These are phyloP conservation scores for Centropyge bicolor DNA, from an alignment of 2,797 vertebrate species.

Conservation along the genomic window DNA sequence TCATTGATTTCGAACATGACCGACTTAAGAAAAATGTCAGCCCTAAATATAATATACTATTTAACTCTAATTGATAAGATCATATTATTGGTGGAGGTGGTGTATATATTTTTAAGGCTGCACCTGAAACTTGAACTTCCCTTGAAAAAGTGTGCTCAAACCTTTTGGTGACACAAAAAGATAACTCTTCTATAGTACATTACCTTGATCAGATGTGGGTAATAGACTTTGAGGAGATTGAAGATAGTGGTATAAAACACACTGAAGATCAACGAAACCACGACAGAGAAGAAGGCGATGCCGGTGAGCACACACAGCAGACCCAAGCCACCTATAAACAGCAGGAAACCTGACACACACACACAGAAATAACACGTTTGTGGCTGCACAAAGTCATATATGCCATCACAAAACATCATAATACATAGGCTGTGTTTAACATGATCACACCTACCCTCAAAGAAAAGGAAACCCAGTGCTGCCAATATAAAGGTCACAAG, in stretches of 20 bases:
- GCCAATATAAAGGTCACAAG: conserved; percentile 58
- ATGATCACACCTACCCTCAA: conserved; percentile 61
- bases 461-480: conserved; percentile 62
- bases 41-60: neutral
- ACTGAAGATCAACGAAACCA: conserved; percentile 54
- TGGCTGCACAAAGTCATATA: neutral
- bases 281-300: conserved; percentile 68
- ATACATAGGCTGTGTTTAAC: neutral
- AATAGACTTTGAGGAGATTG: conserved; percentile 40
- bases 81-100: neutral
- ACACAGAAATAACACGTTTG: neutral
- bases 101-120: neutral
- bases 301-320: conserved; percentile 71
- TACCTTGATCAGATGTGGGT: conserved; percentile 53
- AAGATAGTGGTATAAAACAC: conserved; percentile 41
- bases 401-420: neutral
- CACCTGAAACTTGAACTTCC: neutral
- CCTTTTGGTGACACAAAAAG: neutral
- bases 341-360: conserved; percentile 57
- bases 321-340: conserved; percentile 60
- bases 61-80: neutral
- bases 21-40: neutral
- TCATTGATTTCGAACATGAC: neutral
- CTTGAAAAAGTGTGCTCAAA: neutral
- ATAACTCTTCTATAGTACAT: neutral